Percentiles rank a stretch among this genome's conserved stretches.
Evolutionary conservation across 2,797 vertebrate species (phyloP).

Genomic region (Capromys pilorides): DNA sequence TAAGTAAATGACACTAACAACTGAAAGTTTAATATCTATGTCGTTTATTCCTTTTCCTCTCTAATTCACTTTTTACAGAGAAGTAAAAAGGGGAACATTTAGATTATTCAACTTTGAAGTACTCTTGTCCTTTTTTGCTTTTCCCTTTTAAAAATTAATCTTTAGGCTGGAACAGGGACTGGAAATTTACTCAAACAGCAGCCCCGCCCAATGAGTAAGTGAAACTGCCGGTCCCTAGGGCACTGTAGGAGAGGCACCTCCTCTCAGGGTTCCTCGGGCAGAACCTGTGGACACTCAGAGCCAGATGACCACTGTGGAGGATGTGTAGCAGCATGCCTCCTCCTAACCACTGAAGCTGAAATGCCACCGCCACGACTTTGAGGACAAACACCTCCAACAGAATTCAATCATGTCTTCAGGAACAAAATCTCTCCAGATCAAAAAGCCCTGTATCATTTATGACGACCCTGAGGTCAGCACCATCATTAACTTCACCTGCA

Average conservation of each 20-base stretch:
- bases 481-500: background rate
- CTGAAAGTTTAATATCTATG: background rate
- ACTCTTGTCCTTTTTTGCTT: background rate
- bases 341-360: background rate
- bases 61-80: slow-evolving; percentile 37
- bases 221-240: background rate
- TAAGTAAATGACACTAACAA: background rate
- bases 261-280: background rate
- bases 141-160: background rate
- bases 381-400: background rate
- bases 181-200: background rate
- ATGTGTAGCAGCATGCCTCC: background rate
- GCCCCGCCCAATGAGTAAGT: background rate
- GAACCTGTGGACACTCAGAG: background rate
- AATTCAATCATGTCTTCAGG: background rate
- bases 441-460: background rate
- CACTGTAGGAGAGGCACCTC: background rate
- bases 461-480: background rate
- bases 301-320: background rate
- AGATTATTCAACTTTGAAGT: slow-evolving; percentile 8
- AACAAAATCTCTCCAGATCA: background rate
- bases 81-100: background rate
- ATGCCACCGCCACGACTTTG: background rate
- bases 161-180: background rate
- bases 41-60: background rate